Conservation (phyloP, 2,797 vertebrate species). For the Gadopsis marmoratus region DNA sequence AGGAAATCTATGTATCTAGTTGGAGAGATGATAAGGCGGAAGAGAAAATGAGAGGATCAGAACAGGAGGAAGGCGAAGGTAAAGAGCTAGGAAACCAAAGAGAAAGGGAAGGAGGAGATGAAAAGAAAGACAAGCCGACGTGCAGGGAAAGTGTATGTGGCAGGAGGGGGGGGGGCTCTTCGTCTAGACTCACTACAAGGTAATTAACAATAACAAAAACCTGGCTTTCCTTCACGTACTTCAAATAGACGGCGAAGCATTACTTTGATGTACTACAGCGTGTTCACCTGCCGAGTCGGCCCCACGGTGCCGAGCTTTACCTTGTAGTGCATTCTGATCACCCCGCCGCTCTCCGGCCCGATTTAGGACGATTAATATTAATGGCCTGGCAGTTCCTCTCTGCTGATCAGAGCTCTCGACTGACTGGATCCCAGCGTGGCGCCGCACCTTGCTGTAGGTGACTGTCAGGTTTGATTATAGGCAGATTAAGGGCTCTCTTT, state of each 20-base stretch:
- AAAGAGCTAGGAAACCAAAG: not conserved
- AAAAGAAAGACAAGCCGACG: not conserved
- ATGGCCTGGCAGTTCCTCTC: conserved; percentile 68
- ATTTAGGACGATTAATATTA: conserved; percentile 84
- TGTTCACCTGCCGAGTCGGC: conserved; percentile 24
- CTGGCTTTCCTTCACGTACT: conserved; percentile 68
- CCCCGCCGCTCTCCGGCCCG: conserved; percentile 59
- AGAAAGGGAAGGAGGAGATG: not conserved
- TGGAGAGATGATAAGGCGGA: not conserved
- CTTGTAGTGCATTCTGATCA: conserved; percentile 62
- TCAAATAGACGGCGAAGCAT: conserved; percentile 59
- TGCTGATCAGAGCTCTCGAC: conserved; percentile 73
- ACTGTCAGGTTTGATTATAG: conserved; percentile 82
- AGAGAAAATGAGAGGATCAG: not conserved
- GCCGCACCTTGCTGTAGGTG: conserved; percentile 86
- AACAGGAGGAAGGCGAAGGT: not conserved
- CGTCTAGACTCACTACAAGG: conserved; percentile 64
- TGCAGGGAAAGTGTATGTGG: not conserved
- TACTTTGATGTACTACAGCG: conserved; percentile 68
- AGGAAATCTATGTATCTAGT: not conserved
- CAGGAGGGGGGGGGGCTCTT: conserved; percentile 20
- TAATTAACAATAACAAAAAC: conserved; percentile 77
- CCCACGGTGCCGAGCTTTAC: conserved; percentile 55
- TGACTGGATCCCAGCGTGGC: conserved; percentile 78
- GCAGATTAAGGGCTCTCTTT: conserved; percentile 80